A percentile compares a stretch with the other conserved stretches of the same genome.
These are phyloP conservation scores for Oncopodura yosiiana DNA, from an alignment of 1,140 invertebrate species.

Conservation along the genomic window DNA sequence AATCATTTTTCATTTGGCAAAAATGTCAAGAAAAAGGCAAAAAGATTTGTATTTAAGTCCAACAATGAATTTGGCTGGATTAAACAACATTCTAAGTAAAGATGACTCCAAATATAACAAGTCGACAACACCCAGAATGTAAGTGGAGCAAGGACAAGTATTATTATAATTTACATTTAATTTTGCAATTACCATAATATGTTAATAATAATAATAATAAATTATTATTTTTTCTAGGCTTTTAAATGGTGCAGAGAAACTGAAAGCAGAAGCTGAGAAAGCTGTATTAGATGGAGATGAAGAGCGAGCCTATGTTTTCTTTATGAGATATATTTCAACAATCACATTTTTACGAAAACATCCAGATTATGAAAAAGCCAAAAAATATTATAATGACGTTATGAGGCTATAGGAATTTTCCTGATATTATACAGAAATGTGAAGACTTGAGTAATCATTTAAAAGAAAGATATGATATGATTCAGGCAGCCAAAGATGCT, in stretches of 20 bases:
- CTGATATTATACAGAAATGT: conserved; percentile 43
- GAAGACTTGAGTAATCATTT: conserved; percentile 34
- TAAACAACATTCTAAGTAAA: no score
- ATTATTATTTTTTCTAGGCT: neutral
- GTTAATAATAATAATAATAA: neutral
- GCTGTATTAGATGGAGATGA: conserved; percentile 50
- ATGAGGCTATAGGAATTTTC: conserved; percentile 44
- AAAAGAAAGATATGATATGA: conserved; percentile 18
- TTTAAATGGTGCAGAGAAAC: neutral
- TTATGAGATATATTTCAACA: conserved; percentile 57
- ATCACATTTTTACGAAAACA: conserved; percentile 47
- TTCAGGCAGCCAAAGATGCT: conserved; percentile 23
- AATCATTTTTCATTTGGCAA: no score
- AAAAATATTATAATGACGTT: conserved; percentile 49
- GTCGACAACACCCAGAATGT: no score
- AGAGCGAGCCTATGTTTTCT: conserved; percentile 57
- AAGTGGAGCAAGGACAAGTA: no score
- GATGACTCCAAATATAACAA: no score
- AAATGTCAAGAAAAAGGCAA: no score
- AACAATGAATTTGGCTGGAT: no score
- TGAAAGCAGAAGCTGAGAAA: conserved; percentile 46
- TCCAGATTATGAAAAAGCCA: conserved; percentile 47
- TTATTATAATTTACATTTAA: no score
- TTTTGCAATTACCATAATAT: no score
- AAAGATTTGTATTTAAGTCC: no score